Percentiles rank a stretch among this genome's conserved stretches.
Conservation (phyloP, 2,797 vertebrate genomes). For the Amblyraja radiata region DNA sequence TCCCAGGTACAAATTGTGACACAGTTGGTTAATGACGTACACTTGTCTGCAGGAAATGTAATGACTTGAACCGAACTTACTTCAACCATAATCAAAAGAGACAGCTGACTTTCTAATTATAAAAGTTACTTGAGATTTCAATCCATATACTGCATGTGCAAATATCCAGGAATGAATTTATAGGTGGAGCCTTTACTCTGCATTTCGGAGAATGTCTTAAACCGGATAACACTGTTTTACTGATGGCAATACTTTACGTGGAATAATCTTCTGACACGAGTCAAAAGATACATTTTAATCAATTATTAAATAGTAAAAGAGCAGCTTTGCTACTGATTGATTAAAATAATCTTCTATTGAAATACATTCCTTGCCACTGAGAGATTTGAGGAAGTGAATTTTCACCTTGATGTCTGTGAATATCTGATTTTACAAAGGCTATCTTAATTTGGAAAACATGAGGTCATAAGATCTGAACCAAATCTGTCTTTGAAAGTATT, state of each 20-base stretch:
- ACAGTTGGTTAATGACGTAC: background rate
- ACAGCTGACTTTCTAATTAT: background rate
- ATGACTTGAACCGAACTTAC: background rate
- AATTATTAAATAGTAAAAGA: conserved; percentile 13
- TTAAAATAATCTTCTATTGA: background rate
- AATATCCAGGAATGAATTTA: background rate
- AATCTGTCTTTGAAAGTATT: conserved; percentile 45
- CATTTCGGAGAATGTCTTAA: background rate
- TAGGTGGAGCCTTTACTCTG: background rate
- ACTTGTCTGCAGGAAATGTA: background rate
- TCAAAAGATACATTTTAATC: background rate
- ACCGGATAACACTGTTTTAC: background rate
- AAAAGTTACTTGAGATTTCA: background rate
- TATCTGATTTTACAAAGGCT: background rate
- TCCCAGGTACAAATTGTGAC: background rate
- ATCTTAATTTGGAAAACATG: background rate
- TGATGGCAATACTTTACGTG: background rate
- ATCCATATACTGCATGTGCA: background rate
- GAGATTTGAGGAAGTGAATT: background rate
- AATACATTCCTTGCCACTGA: background rate
- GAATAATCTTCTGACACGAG: background rate
- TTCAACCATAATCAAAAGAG: background rate
- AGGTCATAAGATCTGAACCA: conserved; percentile 31
- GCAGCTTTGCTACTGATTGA: background rate
- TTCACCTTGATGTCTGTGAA: background rate